Evolutionary conservation across 1,140 invertebrate species (phyloP), one percentile per base, ranked within the genome.

Genomic region (Vollenhovia emeryi): DNA sequence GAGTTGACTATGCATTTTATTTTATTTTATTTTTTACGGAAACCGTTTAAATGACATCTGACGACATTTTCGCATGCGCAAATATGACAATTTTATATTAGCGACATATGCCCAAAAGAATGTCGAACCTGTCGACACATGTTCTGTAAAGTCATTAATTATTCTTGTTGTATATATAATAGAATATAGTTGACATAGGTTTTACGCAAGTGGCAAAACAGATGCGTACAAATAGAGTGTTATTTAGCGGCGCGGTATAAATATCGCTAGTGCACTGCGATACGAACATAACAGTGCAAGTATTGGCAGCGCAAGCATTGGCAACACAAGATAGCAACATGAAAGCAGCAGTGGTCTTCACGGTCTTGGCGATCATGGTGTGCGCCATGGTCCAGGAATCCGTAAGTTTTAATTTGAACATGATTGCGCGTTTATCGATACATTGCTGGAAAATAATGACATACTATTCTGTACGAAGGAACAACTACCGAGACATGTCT

Each of bases 311-410:
- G n/a, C n/a, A 33, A 86, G 30, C 3, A 76, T n/a, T 21, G 18
- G 1, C 13, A 15, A 2, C 3, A 9, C 3, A 80, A 71, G 7
- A 57, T 43, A 57, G 18, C 66, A 88, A 57, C 40, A 90, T 90
- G 89, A 57, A 11, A 9, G 0, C 13, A 9, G 21, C 60, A 64
- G 6, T 87, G 36, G 45, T 91, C 48, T 88, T 48, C 57, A 15
- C 93, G 9, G 45, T 76, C 57, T 40, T 93, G 50, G 68, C 76
- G 13, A 6, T 90, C 66, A 78, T 89, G 69, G 80, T 89, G 66
- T 88, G 48, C 36, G 78, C 85, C 69, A 71, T 87, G 66, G 74
- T 86, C 73, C 40, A 84, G 27, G 40, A 40, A 30, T 71, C 48
- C 7, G 86, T 87, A 73, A 87, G 83, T 62, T 0, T 48, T 24